Percentiles rank a stretch among this genome's conserved stretches.
These are phyloP conservation scores for Manduca sexta DNA, from an alignment of 1,140 invertebrate genomes.

Conservation along the genomic window DNA sequence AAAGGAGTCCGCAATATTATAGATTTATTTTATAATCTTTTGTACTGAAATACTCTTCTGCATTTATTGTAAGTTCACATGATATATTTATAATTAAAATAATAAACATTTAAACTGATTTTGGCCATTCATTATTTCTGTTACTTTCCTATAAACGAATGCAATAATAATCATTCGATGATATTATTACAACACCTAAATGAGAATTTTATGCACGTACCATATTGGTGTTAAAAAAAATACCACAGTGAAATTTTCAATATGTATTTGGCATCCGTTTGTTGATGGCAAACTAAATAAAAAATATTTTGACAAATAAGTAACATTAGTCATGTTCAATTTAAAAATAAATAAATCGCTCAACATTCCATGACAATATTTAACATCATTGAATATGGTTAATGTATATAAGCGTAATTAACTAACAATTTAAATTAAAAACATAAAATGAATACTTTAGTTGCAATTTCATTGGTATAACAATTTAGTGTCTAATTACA, in stretches of 20 bases:
- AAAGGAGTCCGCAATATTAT: background rate
- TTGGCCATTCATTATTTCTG: too few relatives aligned
- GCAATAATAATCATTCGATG: too few relatives aligned
- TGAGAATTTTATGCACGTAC: too few relatives aligned
- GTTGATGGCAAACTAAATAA: too few relatives aligned
- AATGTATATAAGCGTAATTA: background rate
- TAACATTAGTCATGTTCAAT: too few relatives aligned
- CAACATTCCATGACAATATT: background rate
- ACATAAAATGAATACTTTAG: constrained; percentile 23
- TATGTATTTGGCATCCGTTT: too few relatives aligned
- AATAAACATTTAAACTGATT: too few relatives aligned
- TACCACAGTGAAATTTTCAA: too few relatives aligned
- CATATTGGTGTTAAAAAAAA: too few relatives aligned
- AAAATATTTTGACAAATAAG: too few relatives aligned
- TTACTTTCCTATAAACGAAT: too few relatives aligned
- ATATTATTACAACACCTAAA: too few relatives aligned
- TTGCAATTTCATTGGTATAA: constrained; percentile 34
- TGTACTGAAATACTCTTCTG: constrained; percentile 1
- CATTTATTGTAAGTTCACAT: constrained; percentile 2
- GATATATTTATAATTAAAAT: constrained; percentile 1
- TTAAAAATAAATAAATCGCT: constrained; percentile 2
- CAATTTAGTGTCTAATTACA: constrained; percentile 7
- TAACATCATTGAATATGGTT: background rate
- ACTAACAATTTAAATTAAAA: constrained; percentile 9
- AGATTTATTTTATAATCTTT: background rate